Conservation (phyloP, 2,888 invertebrate species). For the Ophion ellenae region DNA sequence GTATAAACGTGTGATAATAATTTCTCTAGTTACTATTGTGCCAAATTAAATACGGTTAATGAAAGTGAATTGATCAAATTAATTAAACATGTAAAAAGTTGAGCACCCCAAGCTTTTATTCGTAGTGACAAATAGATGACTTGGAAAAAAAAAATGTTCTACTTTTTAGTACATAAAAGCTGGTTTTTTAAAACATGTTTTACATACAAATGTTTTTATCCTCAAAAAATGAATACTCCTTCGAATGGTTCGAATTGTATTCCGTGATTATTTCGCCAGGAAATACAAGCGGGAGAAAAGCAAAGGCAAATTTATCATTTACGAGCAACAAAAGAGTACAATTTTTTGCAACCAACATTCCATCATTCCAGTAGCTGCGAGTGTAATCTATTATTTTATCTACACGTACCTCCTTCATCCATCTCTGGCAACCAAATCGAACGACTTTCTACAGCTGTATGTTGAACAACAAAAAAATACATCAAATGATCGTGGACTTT, state of each 20-base stretch:
- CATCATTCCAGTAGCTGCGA: neutral
- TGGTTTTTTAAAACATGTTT: no score
- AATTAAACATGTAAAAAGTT: no score
- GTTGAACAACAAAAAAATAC: constrained; percentile 2
- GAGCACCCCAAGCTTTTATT: no score
- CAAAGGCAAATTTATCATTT: neutral
- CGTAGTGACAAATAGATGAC: no score
- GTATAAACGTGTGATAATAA: no score
- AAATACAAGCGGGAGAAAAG: neutral
- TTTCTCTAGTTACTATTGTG: no score
- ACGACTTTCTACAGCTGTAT: neutral
- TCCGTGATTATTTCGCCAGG: neutral
- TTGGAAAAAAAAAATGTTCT: no score
- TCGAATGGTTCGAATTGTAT: neutral
- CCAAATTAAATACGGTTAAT: no score
- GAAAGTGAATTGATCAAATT: no score
- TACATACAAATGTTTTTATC: neutral
- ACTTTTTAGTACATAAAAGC: no score
- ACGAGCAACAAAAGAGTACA: neutral
- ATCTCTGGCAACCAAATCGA: neutral
- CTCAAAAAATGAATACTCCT: neutral
- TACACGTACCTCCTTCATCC: neutral
- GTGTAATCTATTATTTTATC: neutral
- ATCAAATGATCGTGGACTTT: neutral
- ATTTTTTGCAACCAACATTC: neutral